Evolutionary conservation across 2,888 invertebrate genomes (phyloP).

Genomic region (Neoitamus cyanurus): DNA sequence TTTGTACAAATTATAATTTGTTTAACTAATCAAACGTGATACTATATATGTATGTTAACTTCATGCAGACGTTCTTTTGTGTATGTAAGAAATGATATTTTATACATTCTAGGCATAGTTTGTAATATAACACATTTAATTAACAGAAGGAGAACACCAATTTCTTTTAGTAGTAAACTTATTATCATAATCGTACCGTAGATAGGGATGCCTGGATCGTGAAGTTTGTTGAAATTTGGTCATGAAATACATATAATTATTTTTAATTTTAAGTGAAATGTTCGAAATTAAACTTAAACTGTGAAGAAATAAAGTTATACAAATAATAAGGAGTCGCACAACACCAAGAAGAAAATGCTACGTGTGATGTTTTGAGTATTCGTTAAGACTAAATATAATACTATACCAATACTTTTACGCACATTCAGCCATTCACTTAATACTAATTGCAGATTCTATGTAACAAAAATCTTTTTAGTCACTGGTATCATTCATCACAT

Average conservation of each 20-base stretch:
- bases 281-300: not conserved
- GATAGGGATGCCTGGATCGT: slow-evolving; percentile 51
- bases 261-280: not conserved
- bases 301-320: not conserved
- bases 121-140: not conserved
- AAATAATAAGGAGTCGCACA: not conserved
- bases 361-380: not conserved
- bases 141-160: not conserved
- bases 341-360: not conserved
- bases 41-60: not conserved
- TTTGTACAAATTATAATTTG: too few species aligned
- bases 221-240: slow-evolving; percentile 16
- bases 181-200: slow-evolving; percentile 50
- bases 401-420: not conserved
- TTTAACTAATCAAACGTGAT: too few species aligned
- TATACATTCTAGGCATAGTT: not conserved
- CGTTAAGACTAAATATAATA: not conserved
- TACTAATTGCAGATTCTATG: not conserved
- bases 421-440: not conserved
- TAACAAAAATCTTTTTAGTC: not conserved
- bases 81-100: not conserved
- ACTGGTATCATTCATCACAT: not conserved
- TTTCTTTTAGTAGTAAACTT: not conserved
- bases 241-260: slow-evolving; percentile 32
- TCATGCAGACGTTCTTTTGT: not conserved